Evolutionary conservation across 2,888 invertebrate genomes (phyloP), one percentile per base, ranked within the genome.

Genomic region (Athripsodes cinereus): DNA sequence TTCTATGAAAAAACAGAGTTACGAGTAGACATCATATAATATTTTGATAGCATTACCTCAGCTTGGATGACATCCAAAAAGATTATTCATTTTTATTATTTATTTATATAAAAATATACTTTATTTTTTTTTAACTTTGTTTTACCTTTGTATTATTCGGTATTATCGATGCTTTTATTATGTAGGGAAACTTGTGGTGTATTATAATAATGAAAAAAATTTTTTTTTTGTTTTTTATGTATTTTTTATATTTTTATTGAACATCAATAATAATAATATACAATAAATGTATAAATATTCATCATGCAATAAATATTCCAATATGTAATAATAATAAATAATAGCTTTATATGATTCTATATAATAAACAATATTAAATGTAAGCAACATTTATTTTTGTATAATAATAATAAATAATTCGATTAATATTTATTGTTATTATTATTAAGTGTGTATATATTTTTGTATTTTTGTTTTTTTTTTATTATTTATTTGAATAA

Each of bases 1-100:
- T 62, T 63, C 66, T 59, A 55, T 57, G 40, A 55, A 57, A 61
- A 59, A 62, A 63, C 61, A 62, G 64, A 62, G 61, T 62, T 64
- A 63, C 63, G 63, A 62, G 52, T 57, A 62, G 49, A 62, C 63
- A 63, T 57, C 58, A 62, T n/a, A n/a, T 63, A 63, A 63, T 60
- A 57, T 59, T 40, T n/a, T 40, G 40, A 60, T 55, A 61, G 56
- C 58, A 58, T 64, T 64, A 60, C 63, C 62, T 64, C 62, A 35
- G 22, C 48, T 52, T 22, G 51, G 57, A 50, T 53, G 58, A 55
- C 53, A 51, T 64, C 60, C 63, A 57, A 48, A 52, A 31, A 53
- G 53, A 58, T 47, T 47, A 46, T 52, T 58, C 46, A 40, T 34
- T 22, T 22, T 50, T 47, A 18, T 3, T 47, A 21, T 16, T 3